These are phyloP conservation scores for Albula glossodonta DNA, from an alignment of 2,113 vertebrate genomes.

Conservation along the genomic window DNA sequence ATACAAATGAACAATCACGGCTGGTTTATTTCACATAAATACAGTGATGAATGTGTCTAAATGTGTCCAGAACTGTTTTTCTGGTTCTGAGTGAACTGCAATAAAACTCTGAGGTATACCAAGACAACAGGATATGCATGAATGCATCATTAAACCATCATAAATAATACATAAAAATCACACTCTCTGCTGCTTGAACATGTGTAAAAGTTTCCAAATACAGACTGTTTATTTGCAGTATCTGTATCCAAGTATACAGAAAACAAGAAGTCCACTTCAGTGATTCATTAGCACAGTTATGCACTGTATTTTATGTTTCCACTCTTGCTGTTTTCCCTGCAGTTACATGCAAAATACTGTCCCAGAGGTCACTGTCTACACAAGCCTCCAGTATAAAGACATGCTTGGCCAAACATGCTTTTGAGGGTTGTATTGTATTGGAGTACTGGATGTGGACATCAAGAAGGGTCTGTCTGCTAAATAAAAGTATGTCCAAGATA, in stretches of 20 bases:
- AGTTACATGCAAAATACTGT: background rate
- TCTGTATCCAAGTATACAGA: background rate
- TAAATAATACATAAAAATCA: background rate
- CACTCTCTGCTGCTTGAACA: background rate
- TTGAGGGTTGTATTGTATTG: background rate
- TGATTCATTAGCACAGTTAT: background rate
- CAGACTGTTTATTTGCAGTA: background rate
- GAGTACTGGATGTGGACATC: background rate
- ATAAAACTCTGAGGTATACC: background rate
- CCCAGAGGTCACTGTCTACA: background rate
- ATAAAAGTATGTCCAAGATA: background rate
- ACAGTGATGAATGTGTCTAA: background rate
- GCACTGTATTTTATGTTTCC: background rate
- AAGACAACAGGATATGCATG: background rate
- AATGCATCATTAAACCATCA: background rate
- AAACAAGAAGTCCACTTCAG: background rate
- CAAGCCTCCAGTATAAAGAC: background rate
- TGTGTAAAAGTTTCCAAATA: background rate
- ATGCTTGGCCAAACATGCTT: background rate
- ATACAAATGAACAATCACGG: conserved; percentile 13
- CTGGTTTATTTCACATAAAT: conserved; percentile 12
- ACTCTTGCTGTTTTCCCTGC: background rate
- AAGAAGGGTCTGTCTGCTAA: background rate
- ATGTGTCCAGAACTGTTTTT: background rate
- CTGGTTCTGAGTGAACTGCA: background rate